These are phyloP conservation scores for Gymnosoma rotundatum DNA, from an alignment of 2,888 invertebrate species.

Conservation along the genomic window DNA sequence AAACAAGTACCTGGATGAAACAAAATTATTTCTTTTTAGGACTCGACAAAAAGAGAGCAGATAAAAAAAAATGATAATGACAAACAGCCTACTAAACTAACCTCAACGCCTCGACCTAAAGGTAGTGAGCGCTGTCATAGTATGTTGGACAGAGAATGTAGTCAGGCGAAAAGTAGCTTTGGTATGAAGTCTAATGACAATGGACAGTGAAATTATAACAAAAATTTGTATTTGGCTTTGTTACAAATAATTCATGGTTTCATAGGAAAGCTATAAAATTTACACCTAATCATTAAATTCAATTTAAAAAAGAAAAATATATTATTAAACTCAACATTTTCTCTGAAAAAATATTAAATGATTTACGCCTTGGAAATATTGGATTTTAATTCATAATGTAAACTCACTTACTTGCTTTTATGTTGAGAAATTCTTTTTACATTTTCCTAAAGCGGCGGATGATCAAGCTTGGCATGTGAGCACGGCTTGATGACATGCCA, in stretches of 20 bases:
- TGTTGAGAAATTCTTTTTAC: too few relatives aligned
- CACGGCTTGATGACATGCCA: too few relatives aligned
- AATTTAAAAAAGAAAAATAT: too few relatives aligned
- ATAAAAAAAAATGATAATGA: conserved; percentile 33
- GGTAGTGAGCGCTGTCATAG: conserved; percentile 30
- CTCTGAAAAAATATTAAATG: too few relatives aligned
- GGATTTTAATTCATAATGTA: too few relatives aligned
- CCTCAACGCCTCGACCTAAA: conserved; percentile 66
- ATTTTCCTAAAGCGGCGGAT: too few relatives aligned
- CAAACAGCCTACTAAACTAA: conserved; percentile 66
- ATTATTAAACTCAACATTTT: too few relatives aligned
- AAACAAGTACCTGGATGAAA: conserved; percentile 44
- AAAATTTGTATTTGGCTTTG: neutral
- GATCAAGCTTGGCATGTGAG: too few relatives aligned
- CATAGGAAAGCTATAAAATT: neutral
- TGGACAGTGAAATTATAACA: conserved; percentile 5
- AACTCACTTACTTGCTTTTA: too few relatives aligned
- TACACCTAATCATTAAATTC: neutral
- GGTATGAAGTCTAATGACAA: conserved; percentile 39
- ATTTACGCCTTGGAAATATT: too few relatives aligned
- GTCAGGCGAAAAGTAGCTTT: conserved; percentile 24
- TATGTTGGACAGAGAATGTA: conserved; percentile 27
- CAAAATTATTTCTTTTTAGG: conserved; percentile 32
- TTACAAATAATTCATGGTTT: neutral
- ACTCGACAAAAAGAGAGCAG: conserved; percentile 24